Base-by-base conservation (phyloP, 2,113 vertebrate genomes). In the Furnarius figulus region DNA sequence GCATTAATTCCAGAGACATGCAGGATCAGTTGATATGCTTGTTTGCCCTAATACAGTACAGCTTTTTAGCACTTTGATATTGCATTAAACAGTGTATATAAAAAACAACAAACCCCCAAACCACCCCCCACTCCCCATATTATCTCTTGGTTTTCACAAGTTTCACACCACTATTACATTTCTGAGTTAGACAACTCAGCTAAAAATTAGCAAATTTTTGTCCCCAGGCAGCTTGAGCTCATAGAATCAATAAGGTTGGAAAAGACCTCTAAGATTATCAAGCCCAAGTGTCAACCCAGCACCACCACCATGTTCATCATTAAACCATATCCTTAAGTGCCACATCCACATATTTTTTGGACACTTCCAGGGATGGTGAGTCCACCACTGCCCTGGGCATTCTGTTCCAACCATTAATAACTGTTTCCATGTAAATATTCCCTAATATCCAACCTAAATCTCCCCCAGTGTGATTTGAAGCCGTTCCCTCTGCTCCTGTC, bases 361-460 rank as follows among this genome's bases (percentile, higher is more conserved):
- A 37, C 17, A 10, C 35, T 55, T 76, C 12, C 18, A 33, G 47
- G 31, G 35, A 63, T 42, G n/a, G n/a, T 40, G 47, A 83, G 30
- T 70, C 55, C 61, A 23, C n/a, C 47, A 15, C 30, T 22, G 21
- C 40, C n/a, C 53, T 23, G 24, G 61, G 47, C 20, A 47, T 2
- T 11, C 39, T 53, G 30, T 76, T 47, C 21, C 55, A 55, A 22
- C 6, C 14, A 16, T 40, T 18, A 47, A 55, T 1, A 40, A 8
- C 47, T 22, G 23, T 62, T 68, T 62, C 62, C 6, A 35, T 5
- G n/a, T 35, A 47, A 40, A 47, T 31, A 1, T n/a, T 53, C 30
- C 24, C 40, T 19, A 17, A 40, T 47, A 12, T 19, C 39, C 24
- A 61, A 2, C 0, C 6, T 47, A 0, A 18, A 0, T 10, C n/a